Evolutionary conservation across 2,113 vertebrate genomes (phyloP), one percentile per base, ranked within the genome.

Genomic region (Brachypteracias leptosomus): DNA sequence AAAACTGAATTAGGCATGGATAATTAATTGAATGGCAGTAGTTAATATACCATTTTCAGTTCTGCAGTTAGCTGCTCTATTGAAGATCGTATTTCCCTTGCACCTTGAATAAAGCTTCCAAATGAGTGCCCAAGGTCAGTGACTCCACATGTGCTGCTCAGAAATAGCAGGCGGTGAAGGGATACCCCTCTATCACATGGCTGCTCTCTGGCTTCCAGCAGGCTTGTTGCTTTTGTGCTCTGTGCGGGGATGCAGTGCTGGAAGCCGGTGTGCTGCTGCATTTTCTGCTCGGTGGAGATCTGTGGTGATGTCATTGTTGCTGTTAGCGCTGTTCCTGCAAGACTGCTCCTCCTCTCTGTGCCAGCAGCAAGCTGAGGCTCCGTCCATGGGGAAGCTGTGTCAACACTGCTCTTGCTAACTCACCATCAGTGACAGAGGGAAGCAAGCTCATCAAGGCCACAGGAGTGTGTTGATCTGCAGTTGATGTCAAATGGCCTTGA

Each of bases 281-380:
- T 81, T 89, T 65, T 82, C 42, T 87, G 40, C 92, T 89, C 1
- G 11, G 58, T 42, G 38, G 89, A 78, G 81, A 33, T 80, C 68
- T 91, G 36, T 70, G 79, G 68, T 98, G 97, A 98, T 92, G 95
- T 98, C 97, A 97, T 85, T 87, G n/a, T 68, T 97, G 87, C 89
- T 93, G 51, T 47, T 68, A 80, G 85, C 11, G 36, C 63, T 9
- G 58, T 51, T 89, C 72, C 81, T 94, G 16, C 0, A 47, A 89
- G 80, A 38, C 75, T 89, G 76, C 90, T 94, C 84, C 42, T 93
- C 91, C 96, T 66, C 40, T 40, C 80, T 5, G 35, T 85, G 46
- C 72, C 86, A 21, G 77, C 89, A 55, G 8, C 9, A 68, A 77
- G 81, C 4, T 6, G 31, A 57, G 54, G 10, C 51, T 61, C 63